A percentile compares a stretch with the other conserved stretches of the same genome.
Evolutionary conservation across 2,797 vertebrate genomes (phyloP).

Genomic region (Spea hammondii): DNA sequence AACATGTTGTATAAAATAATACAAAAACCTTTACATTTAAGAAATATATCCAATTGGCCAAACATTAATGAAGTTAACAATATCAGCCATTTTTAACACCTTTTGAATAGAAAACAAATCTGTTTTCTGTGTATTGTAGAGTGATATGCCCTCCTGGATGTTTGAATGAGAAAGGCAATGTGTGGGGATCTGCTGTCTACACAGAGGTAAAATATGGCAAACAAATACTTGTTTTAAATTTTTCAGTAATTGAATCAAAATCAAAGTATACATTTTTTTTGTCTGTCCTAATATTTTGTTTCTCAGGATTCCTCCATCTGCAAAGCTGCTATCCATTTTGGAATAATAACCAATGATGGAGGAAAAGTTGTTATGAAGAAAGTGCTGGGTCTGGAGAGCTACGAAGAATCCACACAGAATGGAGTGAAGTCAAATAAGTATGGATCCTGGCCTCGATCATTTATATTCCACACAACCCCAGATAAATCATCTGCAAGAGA

Average conservation of each 20-base stretch:
- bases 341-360: not conserved
- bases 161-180: not conserved
- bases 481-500: not conserved
- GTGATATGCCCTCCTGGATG: not conserved
- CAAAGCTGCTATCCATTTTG: constrained; percentile 1
- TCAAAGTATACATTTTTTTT: too few relatives aligned
- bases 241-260: too few relatives aligned
- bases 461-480: not conserved
- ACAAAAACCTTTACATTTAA: not conserved
- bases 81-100: too few relatives aligned
- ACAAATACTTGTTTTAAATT: too few relatives aligned
- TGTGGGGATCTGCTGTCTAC: not conserved
- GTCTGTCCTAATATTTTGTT: not conserved
- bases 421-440: not conserved
- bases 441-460: constrained; percentile 1
- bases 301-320: constrained; percentile 5
- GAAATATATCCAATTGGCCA: not conserved
- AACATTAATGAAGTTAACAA: not conserved
- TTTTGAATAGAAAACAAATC: too few relatives aligned
- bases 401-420: constrained; percentile 8
- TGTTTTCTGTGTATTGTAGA: not conserved
- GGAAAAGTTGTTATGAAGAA: not conserved
- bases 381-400: not conserved
- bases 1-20: too few relatives aligned
- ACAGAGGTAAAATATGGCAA: not conserved